Percentiles rank a stretch among this genome's conserved stretches.
Evolutionary conservation across 2,888 invertebrate genomes (phyloP).

Genomic region (Drosophila meridiana): DNA sequence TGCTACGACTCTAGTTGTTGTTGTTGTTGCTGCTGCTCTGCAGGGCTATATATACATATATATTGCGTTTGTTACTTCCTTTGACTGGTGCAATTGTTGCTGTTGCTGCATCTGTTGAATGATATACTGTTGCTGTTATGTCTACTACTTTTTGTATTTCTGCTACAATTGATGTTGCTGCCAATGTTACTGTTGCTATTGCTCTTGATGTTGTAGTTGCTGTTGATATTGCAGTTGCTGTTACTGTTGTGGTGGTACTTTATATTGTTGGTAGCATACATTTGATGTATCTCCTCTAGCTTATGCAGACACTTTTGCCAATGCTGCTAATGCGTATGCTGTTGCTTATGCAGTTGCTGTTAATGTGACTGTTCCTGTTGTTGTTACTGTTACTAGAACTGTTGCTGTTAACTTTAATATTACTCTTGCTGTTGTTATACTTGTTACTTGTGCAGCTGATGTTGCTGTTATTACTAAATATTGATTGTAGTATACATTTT

Average conservation of each 20-base stretch:
- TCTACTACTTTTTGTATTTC: not conserved
- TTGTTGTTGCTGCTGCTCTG: slow-evolving; percentile 9
- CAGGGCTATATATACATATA: not conserved
- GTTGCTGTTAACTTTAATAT: not conserved
- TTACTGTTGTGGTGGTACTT: not conserved
- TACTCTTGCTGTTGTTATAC: not conserved
- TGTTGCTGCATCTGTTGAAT: not conserved
- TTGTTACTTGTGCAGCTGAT: not conserved
- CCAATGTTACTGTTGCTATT: not conserved
- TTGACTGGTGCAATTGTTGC: not conserved
- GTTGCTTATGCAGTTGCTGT: not conserved
- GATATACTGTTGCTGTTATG: not conserved
- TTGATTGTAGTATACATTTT: too few relatives aligned
- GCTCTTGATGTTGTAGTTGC: not conserved
- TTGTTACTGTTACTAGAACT: not conserved
- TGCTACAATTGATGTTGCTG: not conserved
- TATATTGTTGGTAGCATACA: not conserved
- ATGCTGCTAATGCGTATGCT: not conserved
- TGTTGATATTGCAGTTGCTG: not conserved
- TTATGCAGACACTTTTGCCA: not conserved
- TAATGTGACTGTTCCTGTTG: not conserved
- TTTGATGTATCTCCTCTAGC: not conserved
- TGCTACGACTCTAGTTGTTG: slow-evolving; percentile 31
- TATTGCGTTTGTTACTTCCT: slow-evolving; percentile 1
- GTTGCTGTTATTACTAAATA: not conserved